Percentiles rank a stretch among this genome's conserved stretches.
These are phyloP conservation scores for Lepisosteus oculatus DNA, from an alignment of 2,113 vertebrate species.

Conservation along the genomic window DNA sequence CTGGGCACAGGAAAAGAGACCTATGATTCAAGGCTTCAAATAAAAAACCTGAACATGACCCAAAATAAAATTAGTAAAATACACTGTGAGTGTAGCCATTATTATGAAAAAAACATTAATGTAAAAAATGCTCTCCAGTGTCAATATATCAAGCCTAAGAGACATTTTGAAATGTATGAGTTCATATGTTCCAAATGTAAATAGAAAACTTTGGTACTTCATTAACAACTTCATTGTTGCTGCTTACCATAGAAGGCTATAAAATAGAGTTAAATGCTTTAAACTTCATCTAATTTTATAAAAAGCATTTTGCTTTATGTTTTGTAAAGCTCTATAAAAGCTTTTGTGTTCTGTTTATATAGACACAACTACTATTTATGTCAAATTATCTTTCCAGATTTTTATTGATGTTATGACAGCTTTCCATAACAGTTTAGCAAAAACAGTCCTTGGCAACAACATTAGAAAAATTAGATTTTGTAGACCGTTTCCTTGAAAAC, in stretches of 20 bases:
- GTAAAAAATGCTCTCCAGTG: not conserved
- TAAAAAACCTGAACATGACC: too few relatives aligned
- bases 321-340: not conserved
- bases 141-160: not conserved
- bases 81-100: too few relatives aligned
- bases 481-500: too few relatives aligned
- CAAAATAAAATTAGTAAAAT: too few relatives aligned
- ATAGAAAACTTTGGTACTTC: not conserved
- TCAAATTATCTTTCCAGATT: not conserved
- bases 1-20: too few relatives aligned
- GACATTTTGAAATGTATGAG: not conserved
- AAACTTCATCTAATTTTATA: not conserved
- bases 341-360: not conserved
- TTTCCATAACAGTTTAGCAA: not conserved
- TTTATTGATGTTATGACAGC: not conserved
- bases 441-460: not conserved
- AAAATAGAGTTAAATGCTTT: not conserved
- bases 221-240: too few relatives aligned
- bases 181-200: not conserved
- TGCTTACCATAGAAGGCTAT: not conserved
- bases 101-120: not conserved
- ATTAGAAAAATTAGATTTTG: not conserved
- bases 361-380: conserved; percentile 3
- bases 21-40: too few relatives aligned
- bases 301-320: not conserved